Evolutionary conservation across 1,140 invertebrate genomes (phyloP).

Genomic region (Physella acuta): DNA sequence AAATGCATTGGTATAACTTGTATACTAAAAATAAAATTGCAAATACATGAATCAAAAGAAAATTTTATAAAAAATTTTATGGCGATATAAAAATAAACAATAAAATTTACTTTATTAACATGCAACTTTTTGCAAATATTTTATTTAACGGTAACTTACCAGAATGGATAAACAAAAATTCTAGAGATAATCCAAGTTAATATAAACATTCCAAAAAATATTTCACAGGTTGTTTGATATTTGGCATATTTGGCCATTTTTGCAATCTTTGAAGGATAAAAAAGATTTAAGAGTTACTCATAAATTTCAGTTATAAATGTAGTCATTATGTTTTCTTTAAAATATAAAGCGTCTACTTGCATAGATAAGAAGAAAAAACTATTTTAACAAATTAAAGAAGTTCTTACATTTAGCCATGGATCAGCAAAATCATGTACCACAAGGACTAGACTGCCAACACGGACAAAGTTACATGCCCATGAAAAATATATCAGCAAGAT

Average conservation of each 20-base stretch:
- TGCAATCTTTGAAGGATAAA: constrained; percentile 33
- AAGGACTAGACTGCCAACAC: constrained; percentile 87
- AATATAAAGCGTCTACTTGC: no score
- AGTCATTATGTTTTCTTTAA: no score
- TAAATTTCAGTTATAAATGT: background rate
- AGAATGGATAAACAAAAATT: constrained; percentile 70
- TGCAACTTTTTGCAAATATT: no score
- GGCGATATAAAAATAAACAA: no score
- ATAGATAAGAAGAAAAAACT: no score
- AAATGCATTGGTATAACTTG: no score
- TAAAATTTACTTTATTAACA: no score
- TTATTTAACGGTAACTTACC: constrained; percentile 42
- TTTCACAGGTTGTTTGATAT: constrained; percentile 83
- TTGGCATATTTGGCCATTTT: constrained; percentile 71
- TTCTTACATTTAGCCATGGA: constrained; percentile 73
- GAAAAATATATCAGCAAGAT: constrained; percentile 86
- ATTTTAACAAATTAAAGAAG: no score
- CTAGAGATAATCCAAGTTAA: constrained; percentile 50
- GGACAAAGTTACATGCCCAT: constrained; percentile 89
- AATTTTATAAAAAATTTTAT: no score
- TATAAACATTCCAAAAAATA: constrained; percentile 68
- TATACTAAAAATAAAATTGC: no score
- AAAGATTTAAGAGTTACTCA: background rate
- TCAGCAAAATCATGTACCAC: constrained; percentile 92
- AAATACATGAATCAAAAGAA: no score